These are phyloP conservation scores for Aphelenchoides besseyi DNA, from an alignment of 1,140 invertebrate species.

Conservation along the genomic window DNA sequence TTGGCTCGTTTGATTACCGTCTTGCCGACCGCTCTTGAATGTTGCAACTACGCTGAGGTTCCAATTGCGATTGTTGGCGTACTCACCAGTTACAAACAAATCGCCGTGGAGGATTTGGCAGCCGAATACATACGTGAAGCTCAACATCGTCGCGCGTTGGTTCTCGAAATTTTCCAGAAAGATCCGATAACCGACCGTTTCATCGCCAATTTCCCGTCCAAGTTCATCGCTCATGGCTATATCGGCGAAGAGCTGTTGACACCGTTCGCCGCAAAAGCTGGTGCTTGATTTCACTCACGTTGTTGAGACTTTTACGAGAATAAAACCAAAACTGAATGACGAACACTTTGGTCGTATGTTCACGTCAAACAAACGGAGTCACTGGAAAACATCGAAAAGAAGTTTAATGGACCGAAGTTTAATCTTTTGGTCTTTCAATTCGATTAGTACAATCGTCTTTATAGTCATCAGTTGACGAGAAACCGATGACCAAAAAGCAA, in stretches of 20 bases:
- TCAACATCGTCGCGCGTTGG: neutral
- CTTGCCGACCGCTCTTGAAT: neutral
- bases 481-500: no score
- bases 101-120: neutral
- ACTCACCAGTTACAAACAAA: neutral
- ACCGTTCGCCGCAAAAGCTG: neutral
- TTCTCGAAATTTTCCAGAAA: neutral
- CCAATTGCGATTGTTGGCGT: neutral
- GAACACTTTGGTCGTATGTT: no score
- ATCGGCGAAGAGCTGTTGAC: neutral
- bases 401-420: no score
- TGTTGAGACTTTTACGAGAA: no score
- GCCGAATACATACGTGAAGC: neutral
- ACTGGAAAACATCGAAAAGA: no score
- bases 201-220: constrained; percentile 1
- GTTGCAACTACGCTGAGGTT: neutral
- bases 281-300: no score
- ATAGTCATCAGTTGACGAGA: no score
- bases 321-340: no score
- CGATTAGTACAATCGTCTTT: no score
- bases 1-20: neutral
- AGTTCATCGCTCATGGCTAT: neutral
- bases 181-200: neutral
- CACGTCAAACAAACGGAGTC: no score
- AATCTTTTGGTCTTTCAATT: no score